phyloP scores from a whole-genome alignment of 2,888 invertebrate species.

The Furcula furcula region DNA sequence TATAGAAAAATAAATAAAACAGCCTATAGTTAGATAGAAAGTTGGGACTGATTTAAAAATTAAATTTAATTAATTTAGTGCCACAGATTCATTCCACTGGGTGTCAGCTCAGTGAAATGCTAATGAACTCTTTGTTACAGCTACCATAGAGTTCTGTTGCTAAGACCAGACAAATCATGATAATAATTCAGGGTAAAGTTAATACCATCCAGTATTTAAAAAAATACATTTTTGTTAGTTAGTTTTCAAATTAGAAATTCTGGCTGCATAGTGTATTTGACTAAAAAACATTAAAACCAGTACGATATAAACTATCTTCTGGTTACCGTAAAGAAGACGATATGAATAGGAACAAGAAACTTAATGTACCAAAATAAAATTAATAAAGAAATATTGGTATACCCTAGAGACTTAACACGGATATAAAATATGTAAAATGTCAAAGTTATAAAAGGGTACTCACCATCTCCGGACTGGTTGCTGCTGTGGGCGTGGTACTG shows the following conservation, averaged over 20 bases:
- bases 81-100: constrained; percentile 3
- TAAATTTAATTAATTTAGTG: constrained; percentile 13
- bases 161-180: background rate
- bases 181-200: background rate
- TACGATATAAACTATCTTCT: too few relatives aligned
- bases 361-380: too few relatives aligned
- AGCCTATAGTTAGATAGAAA: background rate
- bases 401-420: background rate
- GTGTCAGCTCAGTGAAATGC: constrained; percentile 1
- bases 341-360: too few relatives aligned
- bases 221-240: too few relatives aligned
- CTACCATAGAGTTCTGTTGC: background rate
- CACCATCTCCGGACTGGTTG: constrained; percentile 76
- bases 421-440: too few relatives aligned
- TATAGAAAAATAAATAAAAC: background rate
- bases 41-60: constrained; percentile 7
- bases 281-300: too few relatives aligned
- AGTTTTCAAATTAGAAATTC: too few relatives aligned
- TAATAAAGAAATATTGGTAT: too few relatives aligned
- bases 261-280: too few relatives aligned
- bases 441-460: too few relatives aligned
- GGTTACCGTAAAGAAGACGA: too few relatives aligned
- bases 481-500: constrained; percentile 79
- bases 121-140: constrained; percentile 1
- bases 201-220: too few relatives aligned